A percentile compares a stretch with the other conserved stretches of the same genome.
phyloP scores from a whole-genome alignment of 2,797 vertebrate species.

The Chaetodon trifasciatus region DNA sequence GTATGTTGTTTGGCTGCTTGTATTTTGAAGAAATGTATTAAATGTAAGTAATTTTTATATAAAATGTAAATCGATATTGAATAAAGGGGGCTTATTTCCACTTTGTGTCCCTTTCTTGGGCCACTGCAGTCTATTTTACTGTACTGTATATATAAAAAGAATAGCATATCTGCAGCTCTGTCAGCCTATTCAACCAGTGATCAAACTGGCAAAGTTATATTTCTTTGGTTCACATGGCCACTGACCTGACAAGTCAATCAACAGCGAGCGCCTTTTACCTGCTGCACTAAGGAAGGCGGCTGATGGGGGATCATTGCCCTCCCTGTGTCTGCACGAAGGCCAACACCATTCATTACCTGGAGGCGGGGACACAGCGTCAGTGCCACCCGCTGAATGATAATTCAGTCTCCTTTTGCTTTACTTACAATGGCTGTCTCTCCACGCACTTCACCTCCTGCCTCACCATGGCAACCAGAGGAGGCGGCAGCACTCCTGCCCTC shows the following conservation, averaged over 20 bases:
- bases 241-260: slow-evolving; percentile 61
- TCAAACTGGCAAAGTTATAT: slow-evolving; percentile 26
- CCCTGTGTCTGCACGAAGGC: slow-evolving; percentile 47
- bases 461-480: slow-evolving; percentile 76
- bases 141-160: neutral
- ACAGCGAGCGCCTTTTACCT: slow-evolving; percentile 40
- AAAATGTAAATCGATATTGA: slow-evolving; percentile 90
- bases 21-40: slow-evolving; percentile 92
- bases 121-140: neutral
- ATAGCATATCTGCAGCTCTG: neutral
- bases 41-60: slow-evolving; percentile 92
- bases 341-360: slow-evolving; percentile 67
- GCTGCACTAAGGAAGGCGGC: slow-evolving; percentile 44
- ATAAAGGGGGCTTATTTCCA: slow-evolving; percentile 91
- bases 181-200: neutral
- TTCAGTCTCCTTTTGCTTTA: slow-evolving; percentile 54
- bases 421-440: slow-evolving; percentile 51
- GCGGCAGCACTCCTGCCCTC: slow-evolving; percentile 42
- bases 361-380: slow-evolving; percentile 29
- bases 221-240: slow-evolving; percentile 12
- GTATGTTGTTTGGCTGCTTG: slow-evolving; percentile 91
- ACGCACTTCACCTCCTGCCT: slow-evolving; percentile 49
- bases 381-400: slow-evolving; percentile 72
- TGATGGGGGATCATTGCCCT: slow-evolving; percentile 60
- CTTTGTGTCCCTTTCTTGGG: slow-evolving; percentile 29